Evolutionary conservation across 2,113 vertebrate species (phyloP).

Genomic region (Myrmecobius fasciatus): DNA sequence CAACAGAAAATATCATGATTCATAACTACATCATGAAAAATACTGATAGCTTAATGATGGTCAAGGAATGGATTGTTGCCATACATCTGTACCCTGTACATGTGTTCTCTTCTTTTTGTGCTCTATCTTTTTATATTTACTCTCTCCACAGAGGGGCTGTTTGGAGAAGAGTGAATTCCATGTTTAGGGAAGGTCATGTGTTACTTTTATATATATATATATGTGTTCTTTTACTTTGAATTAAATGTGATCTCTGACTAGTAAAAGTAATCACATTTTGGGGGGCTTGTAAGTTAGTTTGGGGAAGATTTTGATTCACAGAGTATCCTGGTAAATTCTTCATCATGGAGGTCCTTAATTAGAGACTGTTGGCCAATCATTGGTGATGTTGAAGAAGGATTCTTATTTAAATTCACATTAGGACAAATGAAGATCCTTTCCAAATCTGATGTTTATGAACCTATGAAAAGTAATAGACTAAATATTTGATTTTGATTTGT

Average conservation of each 20-base stretch:
- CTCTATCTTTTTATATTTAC: neutral
- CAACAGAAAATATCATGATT: neutral
- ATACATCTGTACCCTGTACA: neutral
- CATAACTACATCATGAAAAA: neutral
- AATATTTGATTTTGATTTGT: too few species aligned
- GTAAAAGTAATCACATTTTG: neutral
- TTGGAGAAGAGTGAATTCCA: neutral
- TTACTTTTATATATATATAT: neutral
- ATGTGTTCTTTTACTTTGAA: neutral
- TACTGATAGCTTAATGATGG: neutral
- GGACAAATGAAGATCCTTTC: neutral
- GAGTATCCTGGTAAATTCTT: neutral
- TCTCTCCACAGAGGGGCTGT: neutral
- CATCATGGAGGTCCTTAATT: too few species aligned
- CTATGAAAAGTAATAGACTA: neutral
- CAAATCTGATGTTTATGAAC: neutral
- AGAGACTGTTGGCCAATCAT: too few species aligned
- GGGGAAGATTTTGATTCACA: neutral
- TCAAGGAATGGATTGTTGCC: neutral
- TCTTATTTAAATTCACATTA: neutral
- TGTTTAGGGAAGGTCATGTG: neutral
- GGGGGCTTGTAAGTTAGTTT: neutral
- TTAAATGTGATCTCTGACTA: neutral
- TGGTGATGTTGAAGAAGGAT: too few species aligned
- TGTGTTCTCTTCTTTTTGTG: neutral